phyloP scores from a whole-genome alignment of 1,140 invertebrate genomes.

The Caenorhabditis tropicalis region DNA sequence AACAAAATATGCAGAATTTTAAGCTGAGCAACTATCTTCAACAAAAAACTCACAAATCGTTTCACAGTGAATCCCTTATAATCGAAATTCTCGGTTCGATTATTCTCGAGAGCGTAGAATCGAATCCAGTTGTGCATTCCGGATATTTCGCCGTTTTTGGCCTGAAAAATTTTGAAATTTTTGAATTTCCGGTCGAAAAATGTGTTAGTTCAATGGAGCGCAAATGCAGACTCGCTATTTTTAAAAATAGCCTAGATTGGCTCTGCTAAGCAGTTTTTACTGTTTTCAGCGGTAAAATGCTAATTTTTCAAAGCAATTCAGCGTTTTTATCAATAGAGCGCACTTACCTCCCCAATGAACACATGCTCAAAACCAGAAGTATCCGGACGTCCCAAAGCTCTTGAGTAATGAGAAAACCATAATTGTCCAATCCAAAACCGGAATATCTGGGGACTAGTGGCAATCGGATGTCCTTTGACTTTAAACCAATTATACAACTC shows the following conservation, averaged over 20 bases:
- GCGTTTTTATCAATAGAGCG: no score
- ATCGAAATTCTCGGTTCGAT: slow-evolving; percentile 76
- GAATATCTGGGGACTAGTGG: slow-evolving; percentile 46
- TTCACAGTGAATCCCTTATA: slow-evolving; percentile 79
- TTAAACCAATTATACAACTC: slow-evolving; percentile 58
- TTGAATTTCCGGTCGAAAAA: no score
- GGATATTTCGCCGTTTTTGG: slow-evolving; percentile 76
- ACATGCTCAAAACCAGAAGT: slow-evolving; percentile 82
- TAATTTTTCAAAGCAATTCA: no score
- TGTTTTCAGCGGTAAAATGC: no score
- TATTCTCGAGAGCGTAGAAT: slow-evolving; percentile 80
- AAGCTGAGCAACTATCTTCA: background rate
- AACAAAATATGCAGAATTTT: background rate
- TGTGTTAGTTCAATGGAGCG: no score
- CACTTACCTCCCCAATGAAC: slow-evolving; percentile 82
- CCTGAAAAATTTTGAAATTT: slow-evolving; percentile 40
- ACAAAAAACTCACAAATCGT: slow-evolving; percentile 55
- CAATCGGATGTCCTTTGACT: slow-evolving; percentile 58
- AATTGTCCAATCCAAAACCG: slow-evolving; percentile 57
- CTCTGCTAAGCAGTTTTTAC: no score
- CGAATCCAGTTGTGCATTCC: slow-evolving; percentile 91
- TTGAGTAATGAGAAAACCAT: slow-evolving; percentile 60
- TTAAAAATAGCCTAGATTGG: no score
- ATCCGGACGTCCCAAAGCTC: slow-evolving; percentile 55
- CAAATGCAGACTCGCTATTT: no score